phyloP scores from a whole-genome alignment of 2,797 vertebrate genomes.

The Sebastes nivosus region DNA sequence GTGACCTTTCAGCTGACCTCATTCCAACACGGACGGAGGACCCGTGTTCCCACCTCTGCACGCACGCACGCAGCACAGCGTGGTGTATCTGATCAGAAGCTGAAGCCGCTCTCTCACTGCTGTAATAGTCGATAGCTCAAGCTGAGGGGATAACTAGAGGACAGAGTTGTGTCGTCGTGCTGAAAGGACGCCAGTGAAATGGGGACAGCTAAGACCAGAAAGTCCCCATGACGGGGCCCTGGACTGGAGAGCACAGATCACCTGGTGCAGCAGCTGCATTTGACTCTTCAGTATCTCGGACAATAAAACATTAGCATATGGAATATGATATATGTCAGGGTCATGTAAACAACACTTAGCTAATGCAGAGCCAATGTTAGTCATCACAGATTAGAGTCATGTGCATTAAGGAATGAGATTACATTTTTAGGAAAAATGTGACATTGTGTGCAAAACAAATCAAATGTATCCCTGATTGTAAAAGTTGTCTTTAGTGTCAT shows the following conservation, averaged over 20 bases:
- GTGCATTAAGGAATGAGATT: neutral
- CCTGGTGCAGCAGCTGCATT: slow-evolving; percentile 40
- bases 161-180: slow-evolving; percentile 41
- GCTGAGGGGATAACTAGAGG: slow-evolving; percentile 1
- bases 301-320: slow-evolving; percentile 6
- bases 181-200: slow-evolving; percentile 37
- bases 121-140: slow-evolving; percentile 15
- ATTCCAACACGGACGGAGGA: slow-evolving; percentile 20
- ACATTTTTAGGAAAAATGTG: neutral
- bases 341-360: neutral
- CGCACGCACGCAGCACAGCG: neutral
- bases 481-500: neutral
- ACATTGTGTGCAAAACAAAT: neutral
- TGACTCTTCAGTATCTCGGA: neutral
- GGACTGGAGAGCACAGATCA: slow-evolving; percentile 34
- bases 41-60: slow-evolving; percentile 39
- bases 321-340: neutral
- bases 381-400: neutral
- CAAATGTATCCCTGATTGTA: neutral
- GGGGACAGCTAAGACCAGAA: slow-evolving; percentile 64
- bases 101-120: neutral
- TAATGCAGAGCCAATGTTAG: neutral
- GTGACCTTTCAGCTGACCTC: slow-evolving; percentile 46
- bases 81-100: neutral
- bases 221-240: slow-evolving; percentile 14